Base-by-base conservation (phyloP, 2,797 vertebrate genomes). In the Avahi laniger region DNA sequence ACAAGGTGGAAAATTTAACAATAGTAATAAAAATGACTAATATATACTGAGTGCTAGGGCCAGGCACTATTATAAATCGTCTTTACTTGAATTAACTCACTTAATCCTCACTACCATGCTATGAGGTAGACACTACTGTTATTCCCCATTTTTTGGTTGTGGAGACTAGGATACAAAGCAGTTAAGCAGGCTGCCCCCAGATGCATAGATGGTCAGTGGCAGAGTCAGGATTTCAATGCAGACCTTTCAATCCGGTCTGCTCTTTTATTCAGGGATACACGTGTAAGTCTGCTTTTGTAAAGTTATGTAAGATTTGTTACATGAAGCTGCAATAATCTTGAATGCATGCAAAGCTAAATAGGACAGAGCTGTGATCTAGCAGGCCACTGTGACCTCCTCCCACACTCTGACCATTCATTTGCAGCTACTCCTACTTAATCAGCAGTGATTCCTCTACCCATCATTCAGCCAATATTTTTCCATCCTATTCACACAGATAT, bases 31-130 rank as follows among this genome's bases (percentile, higher is more conserved):
- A 82, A 83, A 43, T 69, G 85, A 43, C 41, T 54, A 72, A 24
- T 76, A 79, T 70, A 48, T 81, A n/a, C 52, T 28, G 28, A 79
- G 26, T 85, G 67, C 17, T 46, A 61, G 24, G 43, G 5, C 33
- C 33, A 81, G 14, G 7, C 26, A 75, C 61, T 52, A 82, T 82
- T 87, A 50, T 52, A 92, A 94, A 89, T 59, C 63, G 91, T 20
- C 11, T 89, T 75, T 93, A 73, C 5, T 59, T 95, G 48, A 93
- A 92, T 84, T 85, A 95, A 90, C 3, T 70, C 83, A 97, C 61
- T 82, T 72, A 69, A 61, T 82, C 33, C 22, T 67, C 63, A 57
- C 18, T 54, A 43, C 5, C 50, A 52, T 70, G 18, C 12, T 87
- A 50, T 73, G 52, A 94, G 26, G 61, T 92, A 95, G 41, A 54